A percentile compares a stretch with the other conserved stretches of the same genome.
Conservation (phyloP, 2,888 invertebrate species). For the Zygothrica quintamaculata region DNA sequence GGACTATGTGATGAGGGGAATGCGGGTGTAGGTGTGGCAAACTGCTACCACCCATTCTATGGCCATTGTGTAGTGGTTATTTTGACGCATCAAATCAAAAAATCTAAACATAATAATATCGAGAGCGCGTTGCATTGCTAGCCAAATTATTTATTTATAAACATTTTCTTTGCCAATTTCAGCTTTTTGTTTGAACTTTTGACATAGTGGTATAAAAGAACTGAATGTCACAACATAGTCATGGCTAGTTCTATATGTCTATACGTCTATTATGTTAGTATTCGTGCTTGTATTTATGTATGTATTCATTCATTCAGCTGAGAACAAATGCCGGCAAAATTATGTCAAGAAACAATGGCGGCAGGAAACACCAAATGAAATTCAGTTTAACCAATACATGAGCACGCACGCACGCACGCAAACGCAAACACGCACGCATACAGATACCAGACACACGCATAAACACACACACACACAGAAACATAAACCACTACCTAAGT, state of each 20-base stretch:
- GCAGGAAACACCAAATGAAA: slow-evolving; percentile 66
- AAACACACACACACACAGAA: neutral
- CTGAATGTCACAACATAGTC: too few species aligned
- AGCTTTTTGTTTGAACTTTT: too few species aligned
- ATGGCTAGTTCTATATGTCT: slow-evolving; percentile 1
- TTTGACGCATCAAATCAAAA: slow-evolving; percentile 63
- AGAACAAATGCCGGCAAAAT: slow-evolving; percentile 21
- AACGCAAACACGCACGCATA: neutral
- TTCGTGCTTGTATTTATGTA: neutral
- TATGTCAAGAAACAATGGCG: slow-evolving; percentile 54
- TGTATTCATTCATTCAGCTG: slow-evolving; percentile 7
- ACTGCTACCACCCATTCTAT: too few species aligned
- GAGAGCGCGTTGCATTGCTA: too few species aligned
- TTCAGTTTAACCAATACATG: slow-evolving; percentile 59
- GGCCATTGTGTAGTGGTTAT: slow-evolving; percentile 46
- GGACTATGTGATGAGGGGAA: neutral
- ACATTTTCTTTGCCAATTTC: slow-evolving; percentile 27
- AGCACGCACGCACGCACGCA: slow-evolving; percentile 13
- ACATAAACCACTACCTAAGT: neutral
- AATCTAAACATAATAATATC: slow-evolving; percentile 62
- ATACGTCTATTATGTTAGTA: neutral
- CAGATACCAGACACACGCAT: slow-evolving; percentile 8
- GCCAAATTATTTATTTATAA: too few species aligned
- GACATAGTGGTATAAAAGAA: too few species aligned
- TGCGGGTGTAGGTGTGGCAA: neutral